phyloP scores from a whole-genome alignment of 2,113 vertebrate genomes.

The Oriolus oriolus region DNA sequence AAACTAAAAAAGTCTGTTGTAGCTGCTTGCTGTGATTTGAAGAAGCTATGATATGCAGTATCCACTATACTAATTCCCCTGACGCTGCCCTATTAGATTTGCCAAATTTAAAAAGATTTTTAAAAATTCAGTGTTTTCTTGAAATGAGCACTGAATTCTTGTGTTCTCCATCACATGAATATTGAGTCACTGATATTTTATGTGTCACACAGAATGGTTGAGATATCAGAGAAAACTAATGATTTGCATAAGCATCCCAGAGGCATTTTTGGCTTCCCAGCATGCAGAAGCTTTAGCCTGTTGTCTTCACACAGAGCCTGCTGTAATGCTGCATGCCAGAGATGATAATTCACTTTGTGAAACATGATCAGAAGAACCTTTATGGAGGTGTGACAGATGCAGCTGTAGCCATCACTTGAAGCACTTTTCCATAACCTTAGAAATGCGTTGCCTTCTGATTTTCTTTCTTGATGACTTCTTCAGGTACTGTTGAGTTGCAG shows the following conservation, averaged over 20 bases:
- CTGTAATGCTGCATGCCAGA: background rate
- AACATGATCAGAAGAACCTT: conserved; percentile 29
- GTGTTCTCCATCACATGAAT: background rate
- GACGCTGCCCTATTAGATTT: background rate
- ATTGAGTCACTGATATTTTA: conserved; percentile 17
- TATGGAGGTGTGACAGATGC: conserved; percentile 16
- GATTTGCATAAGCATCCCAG: conserved; percentile 2
- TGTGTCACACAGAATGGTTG: background rate
- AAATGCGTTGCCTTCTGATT: background rate
- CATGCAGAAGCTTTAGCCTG: conserved; percentile 5
- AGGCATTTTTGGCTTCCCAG: conserved; percentile 28
- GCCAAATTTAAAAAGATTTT: background rate
- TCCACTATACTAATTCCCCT: background rate
- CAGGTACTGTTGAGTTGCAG: background rate
- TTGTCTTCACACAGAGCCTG: background rate
- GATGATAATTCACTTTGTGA: conserved; percentile 9
- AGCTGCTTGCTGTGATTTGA: background rate
- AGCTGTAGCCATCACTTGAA: conserved; percentile 2
- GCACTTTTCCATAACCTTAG: background rate
- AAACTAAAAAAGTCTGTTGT: background rate
- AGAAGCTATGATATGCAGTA: background rate
- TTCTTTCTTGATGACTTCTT: conserved; percentile 25
- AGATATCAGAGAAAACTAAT: background rate
- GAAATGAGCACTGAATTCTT: background rate
- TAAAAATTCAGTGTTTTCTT: background rate